A percentile compares a stretch with the other conserved stretches of the same genome.
Evolutionary conservation across 2,888 invertebrate species (phyloP).

Genomic region (Ommatoiulus sabulosus): DNA sequence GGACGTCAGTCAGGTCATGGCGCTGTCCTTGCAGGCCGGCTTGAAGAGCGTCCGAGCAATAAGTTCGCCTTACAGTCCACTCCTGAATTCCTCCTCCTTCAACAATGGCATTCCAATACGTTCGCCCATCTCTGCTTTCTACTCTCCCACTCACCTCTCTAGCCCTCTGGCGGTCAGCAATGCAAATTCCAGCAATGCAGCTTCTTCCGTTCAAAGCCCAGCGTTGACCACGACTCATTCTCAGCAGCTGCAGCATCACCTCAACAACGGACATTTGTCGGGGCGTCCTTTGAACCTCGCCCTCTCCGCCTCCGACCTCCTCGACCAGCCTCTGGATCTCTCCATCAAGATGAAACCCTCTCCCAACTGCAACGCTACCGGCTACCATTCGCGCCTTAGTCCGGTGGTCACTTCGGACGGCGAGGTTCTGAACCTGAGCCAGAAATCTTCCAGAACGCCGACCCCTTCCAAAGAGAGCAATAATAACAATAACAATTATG

Average conservation of each 20-base stretch:
- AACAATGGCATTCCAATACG: conserved; percentile 58
- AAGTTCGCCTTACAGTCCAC: conserved; percentile 54
- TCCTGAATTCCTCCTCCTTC: conserved; percentile 48
- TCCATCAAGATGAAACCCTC: conserved; percentile 78
- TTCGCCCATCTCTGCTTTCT: conserved; percentile 56
- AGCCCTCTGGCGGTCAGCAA: neutral
- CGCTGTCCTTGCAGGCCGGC: conserved; percentile 51
- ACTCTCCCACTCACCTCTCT: neutral
- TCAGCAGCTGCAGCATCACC: neutral
- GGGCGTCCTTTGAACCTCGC: conserved; percentile 55
- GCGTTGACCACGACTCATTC: neutral
- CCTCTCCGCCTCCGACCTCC: neutral
- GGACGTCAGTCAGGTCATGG: neutral
- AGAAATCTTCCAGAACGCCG: conserved; percentile 75
- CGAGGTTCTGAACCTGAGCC: conserved; percentile 83
- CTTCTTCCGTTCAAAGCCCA: neutral
- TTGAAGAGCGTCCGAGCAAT: conserved; percentile 56
- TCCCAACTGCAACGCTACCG: conserved; percentile 63
- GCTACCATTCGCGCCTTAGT: conserved; percentile 57
- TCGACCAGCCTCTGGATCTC: conserved; percentile 89
- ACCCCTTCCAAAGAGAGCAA: conserved; percentile 60
- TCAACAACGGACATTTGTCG: neutral
- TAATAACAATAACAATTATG: conserved; percentile 58
- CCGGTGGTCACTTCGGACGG: conserved; percentile 71
- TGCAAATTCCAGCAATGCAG: neutral